Base-by-base conservation (phyloP, 2,113 vertebrate species). In the Carassius carassius region DNA sequence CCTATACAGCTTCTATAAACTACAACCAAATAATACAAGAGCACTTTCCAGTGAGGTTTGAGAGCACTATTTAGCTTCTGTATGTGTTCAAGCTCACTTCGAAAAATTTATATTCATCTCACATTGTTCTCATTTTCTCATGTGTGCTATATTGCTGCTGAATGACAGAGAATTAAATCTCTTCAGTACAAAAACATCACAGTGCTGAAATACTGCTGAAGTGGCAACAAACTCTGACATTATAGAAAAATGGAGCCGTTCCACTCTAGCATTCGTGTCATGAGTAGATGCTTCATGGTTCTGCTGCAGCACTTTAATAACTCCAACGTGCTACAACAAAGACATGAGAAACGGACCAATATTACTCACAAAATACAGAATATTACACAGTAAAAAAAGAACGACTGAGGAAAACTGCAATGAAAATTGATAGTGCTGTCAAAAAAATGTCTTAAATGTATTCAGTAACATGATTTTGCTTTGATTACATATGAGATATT, bases 241-340 rank as follows among this genome's bases (percentile, higher is more conserved):
- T 82, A 73, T 3, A 23, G 65, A 73, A 82, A 74, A 56, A 73
- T 63, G 13, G 56, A 85, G 78, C n/a, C 14, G 5, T 74, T 58
- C 35, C 69, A 23, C 69, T 73, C 69, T 21, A 83, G 35, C 54
- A 83, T 91, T 65, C 14, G 65, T 88, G 87, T 92, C 91, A 78
- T 91, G 88, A 19, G 56, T 23, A 67, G 77, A 90, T 81, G 80
- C 84, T 89, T 89, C 82, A 49, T 84, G 89, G 87, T 4, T 79
- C 86, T 86, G 89, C 67, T 78, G 86, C 21, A 41, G 90, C 85
- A 89, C 51, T 12, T 80, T 91, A 91, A 93, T 92, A 76, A 91
- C 78, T 92, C 82, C 90, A 91, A 32, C 84, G 90, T 91, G 90
- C 87, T 84, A 86, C 80, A 72, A 77, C 65, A 69, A 17, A 85